Conservation (phyloP, 2,797 vertebrate species). For the Petrocephalus schoutedeni region DNA sequence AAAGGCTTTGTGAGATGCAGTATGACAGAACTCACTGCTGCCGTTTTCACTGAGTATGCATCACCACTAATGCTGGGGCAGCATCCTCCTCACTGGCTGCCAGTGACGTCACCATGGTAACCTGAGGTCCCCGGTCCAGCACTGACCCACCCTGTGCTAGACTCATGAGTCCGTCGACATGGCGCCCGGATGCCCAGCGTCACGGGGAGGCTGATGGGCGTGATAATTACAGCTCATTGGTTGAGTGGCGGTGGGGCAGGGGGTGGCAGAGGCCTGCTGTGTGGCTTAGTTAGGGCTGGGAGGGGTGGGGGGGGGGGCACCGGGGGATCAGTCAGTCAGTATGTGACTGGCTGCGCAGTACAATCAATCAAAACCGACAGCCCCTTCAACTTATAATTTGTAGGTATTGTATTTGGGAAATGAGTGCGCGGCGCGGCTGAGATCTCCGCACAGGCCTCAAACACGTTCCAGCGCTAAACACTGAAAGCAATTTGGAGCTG, state of each 20-base stretch:
- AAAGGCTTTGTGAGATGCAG: neutral
- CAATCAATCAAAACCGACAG: constrained; percentile 87
- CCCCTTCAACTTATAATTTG: constrained; percentile 72
- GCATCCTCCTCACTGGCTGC: neutral
- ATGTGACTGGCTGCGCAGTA: constrained; percentile 69
- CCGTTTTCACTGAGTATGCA: neutral
- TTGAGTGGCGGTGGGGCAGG: constrained; percentile 56
- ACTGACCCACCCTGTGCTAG: neutral
- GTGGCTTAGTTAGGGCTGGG: constrained; percentile 53
- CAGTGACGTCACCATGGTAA: neutral
- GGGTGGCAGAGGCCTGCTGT: constrained; percentile 46
- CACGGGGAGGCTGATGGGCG: constrained; percentile 58
- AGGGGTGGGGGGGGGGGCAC: constrained; percentile 47
- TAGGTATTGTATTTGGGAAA: constrained; percentile 70
- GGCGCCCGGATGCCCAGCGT: neutral
- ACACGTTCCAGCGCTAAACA: constrained; percentile 61
- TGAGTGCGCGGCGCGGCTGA: constrained; percentile 68
- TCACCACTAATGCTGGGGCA: neutral
- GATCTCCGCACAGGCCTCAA: constrained; percentile 61
- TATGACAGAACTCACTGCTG: neutral
- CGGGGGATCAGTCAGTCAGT: constrained; percentile 56
- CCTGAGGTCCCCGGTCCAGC: neutral
- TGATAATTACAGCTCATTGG: constrained; percentile 79
- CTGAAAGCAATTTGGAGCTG: constrained; percentile 58
- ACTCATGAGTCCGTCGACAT: neutral